Conservation (phyloP, 2,888 invertebrate genomes). For the Euplagia quadripunctaria region DNA sequence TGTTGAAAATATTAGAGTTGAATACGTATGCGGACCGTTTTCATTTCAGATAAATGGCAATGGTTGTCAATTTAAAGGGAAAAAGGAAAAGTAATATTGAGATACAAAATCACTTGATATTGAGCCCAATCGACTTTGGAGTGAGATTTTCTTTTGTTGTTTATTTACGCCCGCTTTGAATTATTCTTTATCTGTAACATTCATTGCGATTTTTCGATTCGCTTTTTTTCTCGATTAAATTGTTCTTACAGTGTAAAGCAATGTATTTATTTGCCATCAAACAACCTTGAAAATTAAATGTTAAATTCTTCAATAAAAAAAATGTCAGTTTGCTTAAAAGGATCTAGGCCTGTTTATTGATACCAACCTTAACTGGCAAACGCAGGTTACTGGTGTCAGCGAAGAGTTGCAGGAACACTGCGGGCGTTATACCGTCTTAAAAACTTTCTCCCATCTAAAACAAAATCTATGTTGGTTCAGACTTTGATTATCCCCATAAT, state of each 20-base stretch:
- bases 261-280: not conserved
- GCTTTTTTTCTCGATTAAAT: slow-evolving; percentile 25
- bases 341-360: too few species aligned
- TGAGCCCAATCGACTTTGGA: slow-evolving; percentile 44
- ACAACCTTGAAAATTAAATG: not conserved
- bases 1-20: slow-evolving; percentile 23
- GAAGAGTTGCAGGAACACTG: too few species aligned
- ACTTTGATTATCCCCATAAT: too few species aligned
- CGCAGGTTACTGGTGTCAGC: too few species aligned
- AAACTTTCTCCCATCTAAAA: too few species aligned
- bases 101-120: slow-evolving; percentile 45
- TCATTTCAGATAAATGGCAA: slow-evolving; percentile 23
- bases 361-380: too few species aligned
- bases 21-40: slow-evolving; percentile 15
- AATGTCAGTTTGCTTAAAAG: too few species aligned
- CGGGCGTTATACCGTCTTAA: too few species aligned
- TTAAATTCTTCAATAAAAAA: not conserved
- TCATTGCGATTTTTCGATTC: slow-evolving; percentile 39
- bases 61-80: slow-evolving; percentile 36
- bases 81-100: slow-evolving; percentile 30
- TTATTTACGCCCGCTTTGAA: slow-evolving; percentile 42
- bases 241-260: not conserved
- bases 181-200: slow-evolving; percentile 34
- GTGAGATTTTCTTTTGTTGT: slow-evolving; percentile 48
- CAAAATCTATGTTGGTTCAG: too few species aligned